A percentile compares a stretch with the other conserved stretches of the same genome.
Conservation (phyloP, 1,140 invertebrate genomes). For the Zaprionus gabonicus region DNA sequence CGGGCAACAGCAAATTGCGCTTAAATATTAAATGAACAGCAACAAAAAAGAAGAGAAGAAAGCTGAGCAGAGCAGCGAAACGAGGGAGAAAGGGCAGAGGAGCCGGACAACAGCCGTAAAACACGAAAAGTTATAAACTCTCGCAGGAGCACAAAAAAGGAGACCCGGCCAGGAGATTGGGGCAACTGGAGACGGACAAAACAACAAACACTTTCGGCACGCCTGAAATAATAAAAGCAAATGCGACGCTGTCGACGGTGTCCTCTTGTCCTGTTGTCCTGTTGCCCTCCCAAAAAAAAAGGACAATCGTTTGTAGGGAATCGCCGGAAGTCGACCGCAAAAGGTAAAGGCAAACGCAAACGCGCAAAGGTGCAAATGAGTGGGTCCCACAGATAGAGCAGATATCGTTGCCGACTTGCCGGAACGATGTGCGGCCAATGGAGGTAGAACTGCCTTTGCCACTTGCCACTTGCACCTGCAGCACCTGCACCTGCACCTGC, state of each 20-base stretch:
- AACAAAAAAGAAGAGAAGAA: slow-evolving; percentile 38
- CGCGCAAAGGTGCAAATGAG: slow-evolving; percentile 80
- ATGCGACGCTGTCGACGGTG: slow-evolving; percentile 49
- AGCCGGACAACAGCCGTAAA: slow-evolving; percentile 75
- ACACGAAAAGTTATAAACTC: slow-evolving; percentile 82
- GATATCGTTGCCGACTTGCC: background rate
- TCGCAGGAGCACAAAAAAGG: slow-evolving; percentile 53
- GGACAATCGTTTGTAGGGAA: slow-evolving; percentile 72
- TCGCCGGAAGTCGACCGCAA: slow-evolving; percentile 49
- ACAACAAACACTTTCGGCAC: slow-evolving; percentile 77
- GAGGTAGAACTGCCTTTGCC: background rate
- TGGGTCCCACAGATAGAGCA: slow-evolving; percentile 12
- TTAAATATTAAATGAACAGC: slow-evolving; percentile 84
- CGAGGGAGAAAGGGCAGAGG: background rate
- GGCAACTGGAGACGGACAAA: slow-evolving; percentile 47
- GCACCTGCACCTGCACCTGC: slow-evolving; percentile 11
- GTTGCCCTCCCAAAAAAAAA: slow-evolving; percentile 40
- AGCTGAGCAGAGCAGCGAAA: slow-evolving; percentile 6
- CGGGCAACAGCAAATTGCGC: slow-evolving; percentile 75
- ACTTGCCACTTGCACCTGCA: slow-evolving; percentile 20
- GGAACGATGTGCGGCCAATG: slow-evolving; percentile 10
- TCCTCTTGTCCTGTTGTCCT: background rate
- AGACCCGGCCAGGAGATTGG: slow-evolving; percentile 3
- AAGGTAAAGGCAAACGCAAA: slow-evolving; percentile 67
- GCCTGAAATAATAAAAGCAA: slow-evolving; percentile 83